Base-by-base conservation (phyloP, 2,113 vertebrate genomes). In the Xiphophorus maculatus region DNA sequence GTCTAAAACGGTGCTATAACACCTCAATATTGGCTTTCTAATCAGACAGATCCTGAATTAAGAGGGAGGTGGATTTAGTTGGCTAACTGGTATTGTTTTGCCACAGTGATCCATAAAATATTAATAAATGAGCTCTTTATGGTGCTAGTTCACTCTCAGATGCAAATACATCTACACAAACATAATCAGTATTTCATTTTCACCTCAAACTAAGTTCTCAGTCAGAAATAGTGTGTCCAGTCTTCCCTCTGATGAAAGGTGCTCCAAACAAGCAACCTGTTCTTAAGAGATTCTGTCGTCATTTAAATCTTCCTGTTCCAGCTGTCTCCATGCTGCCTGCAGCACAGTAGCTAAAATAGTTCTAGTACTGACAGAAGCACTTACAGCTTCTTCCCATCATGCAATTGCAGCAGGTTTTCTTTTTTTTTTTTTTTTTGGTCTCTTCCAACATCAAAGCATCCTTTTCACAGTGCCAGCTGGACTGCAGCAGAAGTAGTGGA, bases 381-480 rank as follows among this genome's bases (percentile, higher is more conserved):
- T 79, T 76, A 72, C 68, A 82, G 82, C 77, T 81, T 63, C 63
- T 40, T 30, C 61, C 77, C 79, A 84, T 87, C 72, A 87, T 90
- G 83, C 70, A 76, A 74, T 83, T 85, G 83, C 86, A 84, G 79
- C 58, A 40, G 40, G 74, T 83, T 85, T 81, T 74, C 0, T 12
- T 37, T 37, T 37, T 84, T 81, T 15, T 40, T 44, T 67, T 67
- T 67, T 71, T 72, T 72, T 72, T 85, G 74, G 83, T 79, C 66
- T 77, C 67, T 72, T 15, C 69, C 42, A 54, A 88, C 88, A 90
- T 92, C 90, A 90, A 91, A 92, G 85, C 27, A n/a, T 69, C 68
- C 17, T 15, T 77, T 67, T 86, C 62, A n/a, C 22, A 66, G 64
- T 83, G 88, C 90, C 89, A 92, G 86, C 78, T 93, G 88, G 87